A percentile compares a stretch with the other conserved stretches of the same genome.
Conservation (phyloP, 2,113 vertebrate species). For the Cygnus atratus region DNA sequence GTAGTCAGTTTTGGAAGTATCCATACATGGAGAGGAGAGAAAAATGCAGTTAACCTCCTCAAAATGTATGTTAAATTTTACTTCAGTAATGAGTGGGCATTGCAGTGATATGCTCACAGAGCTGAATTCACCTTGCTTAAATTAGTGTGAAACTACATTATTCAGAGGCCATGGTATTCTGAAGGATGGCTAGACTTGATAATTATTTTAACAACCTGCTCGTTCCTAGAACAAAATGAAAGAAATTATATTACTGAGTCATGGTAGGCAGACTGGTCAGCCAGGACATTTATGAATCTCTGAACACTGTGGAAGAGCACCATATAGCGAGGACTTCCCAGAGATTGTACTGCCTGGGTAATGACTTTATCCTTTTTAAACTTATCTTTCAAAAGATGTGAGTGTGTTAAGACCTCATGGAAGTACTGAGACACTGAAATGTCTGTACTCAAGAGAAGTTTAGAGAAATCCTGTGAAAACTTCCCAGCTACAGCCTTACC, state of each 20-base stretch:
- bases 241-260: neutral
- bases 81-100: neutral
- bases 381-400: neutral
- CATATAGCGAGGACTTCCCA: neutral
- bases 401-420: neutral
- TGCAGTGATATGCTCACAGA: neutral
- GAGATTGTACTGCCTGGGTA: neutral
- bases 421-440: neutral
- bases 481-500: neutral
- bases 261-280: neutral
- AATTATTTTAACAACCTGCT: neutral
- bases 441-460: rapidly evolving
- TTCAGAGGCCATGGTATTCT: neutral
- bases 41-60: rapidly evolving
- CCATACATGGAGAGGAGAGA: neutral
- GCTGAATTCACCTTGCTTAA: neutral
- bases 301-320: rapidly evolving
- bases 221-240: neutral
- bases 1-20: neutral
- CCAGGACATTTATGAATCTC: neutral
- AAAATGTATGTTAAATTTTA: neutral
- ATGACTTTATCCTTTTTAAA: neutral
- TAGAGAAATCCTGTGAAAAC: neutral
- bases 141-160: neutral
- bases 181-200: neutral